A percentile compares a stretch with the other conserved stretches of the same genome.
These are phyloP conservation scores for Pentalonia nigronervosa DNA, from an alignment of 1,140 invertebrate species.

Conservation along the genomic window DNA sequence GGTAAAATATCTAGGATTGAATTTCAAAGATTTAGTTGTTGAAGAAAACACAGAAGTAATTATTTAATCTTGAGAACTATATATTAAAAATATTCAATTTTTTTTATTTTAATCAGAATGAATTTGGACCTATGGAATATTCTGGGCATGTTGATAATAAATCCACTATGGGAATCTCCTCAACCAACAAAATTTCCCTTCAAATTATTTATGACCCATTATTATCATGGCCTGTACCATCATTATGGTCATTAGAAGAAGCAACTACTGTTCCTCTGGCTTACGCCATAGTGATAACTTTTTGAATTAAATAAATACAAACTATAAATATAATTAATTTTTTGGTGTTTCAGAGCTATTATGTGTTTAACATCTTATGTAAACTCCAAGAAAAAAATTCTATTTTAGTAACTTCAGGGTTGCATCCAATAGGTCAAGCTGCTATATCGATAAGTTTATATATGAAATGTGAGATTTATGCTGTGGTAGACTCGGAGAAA, in stretches of 20 bases:
- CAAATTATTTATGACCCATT: not conserved
- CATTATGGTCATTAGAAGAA: constrained; percentile 68
- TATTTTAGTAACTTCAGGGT: not conserved
- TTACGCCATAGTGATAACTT: constrained; percentile 60
- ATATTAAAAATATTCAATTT: not conserved
- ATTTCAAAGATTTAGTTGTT: constrained; percentile 1
- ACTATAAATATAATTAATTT: not conserved
- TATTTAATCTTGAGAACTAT: not conserved
- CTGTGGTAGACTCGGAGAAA: not conserved
- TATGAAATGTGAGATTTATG: not conserved
- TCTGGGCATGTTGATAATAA: not conserved
- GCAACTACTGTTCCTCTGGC: constrained; percentile 69
- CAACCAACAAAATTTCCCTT: not conserved
- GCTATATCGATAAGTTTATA: constrained; percentile 11
- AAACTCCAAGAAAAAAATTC: not conserved
- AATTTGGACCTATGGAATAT: constrained; percentile 39
- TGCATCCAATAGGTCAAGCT: constrained; percentile 25
- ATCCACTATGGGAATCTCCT: constrained; percentile 10
- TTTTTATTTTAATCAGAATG: constrained; percentile 11
- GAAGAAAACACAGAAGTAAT: constrained; percentile 18
- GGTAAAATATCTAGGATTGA: not conserved
- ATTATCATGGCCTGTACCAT: constrained; percentile 67
- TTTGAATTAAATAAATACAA: not conserved
- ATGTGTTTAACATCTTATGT: not conserved
- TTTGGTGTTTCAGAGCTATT: not conserved